These are phyloP conservation scores for Pangasius djambal DNA, from an alignment of 2,797 vertebrate genomes.

Conservation along the genomic window DNA sequence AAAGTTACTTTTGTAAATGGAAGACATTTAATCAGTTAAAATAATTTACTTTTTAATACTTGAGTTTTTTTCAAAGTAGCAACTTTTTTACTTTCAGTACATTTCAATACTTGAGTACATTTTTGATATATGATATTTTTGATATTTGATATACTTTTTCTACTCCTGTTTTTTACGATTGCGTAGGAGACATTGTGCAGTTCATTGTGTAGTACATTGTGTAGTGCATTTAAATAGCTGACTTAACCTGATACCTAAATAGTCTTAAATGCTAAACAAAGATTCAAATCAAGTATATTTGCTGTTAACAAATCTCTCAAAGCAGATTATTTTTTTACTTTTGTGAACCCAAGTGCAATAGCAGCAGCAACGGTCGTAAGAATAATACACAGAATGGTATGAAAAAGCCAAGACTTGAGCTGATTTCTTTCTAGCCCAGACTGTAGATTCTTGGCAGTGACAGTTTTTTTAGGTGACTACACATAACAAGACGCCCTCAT, in stretches of 20 bases:
- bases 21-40: neutral
- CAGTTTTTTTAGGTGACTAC: neutral
- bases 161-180: neutral
- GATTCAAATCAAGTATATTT: neutral
- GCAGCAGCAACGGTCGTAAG: neutral
- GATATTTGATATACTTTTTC: neutral
- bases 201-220: neutral
- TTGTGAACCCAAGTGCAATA: neutral
- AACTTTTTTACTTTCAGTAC: neutral
- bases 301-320: neutral
- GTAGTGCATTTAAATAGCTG: neutral
- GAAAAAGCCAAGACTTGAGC: neutral
- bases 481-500: neutral
- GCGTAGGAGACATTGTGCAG: too few relatives aligned
- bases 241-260: neutral
- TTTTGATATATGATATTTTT: neutral
- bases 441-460: neutral
- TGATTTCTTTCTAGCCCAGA: slow-evolving; percentile 7
- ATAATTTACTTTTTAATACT: neutral
- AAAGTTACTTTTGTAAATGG: neutral
- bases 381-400: neutral
- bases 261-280: neutral
- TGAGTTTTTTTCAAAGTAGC: neutral
- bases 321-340: neutral
- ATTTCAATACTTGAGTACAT: too few relatives aligned